Evolutionary conservation across 1,140 invertebrate genomes (phyloP).

Genomic region (Armadillidium nasatum): DNA sequence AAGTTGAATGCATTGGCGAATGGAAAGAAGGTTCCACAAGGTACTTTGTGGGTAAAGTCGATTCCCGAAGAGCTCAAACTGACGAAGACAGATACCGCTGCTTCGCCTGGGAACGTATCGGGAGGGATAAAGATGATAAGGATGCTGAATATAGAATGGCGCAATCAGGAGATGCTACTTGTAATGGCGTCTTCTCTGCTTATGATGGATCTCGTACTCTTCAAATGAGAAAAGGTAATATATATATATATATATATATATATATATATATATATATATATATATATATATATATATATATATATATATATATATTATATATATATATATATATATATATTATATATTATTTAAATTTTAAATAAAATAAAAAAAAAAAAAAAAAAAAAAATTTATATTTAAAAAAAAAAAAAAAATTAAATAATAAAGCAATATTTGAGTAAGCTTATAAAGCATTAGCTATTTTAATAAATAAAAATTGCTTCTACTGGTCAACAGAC

Average conservation of each 20-base stretch:
- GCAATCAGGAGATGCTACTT: conserved; percentile 49
- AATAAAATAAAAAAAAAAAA: neutral
- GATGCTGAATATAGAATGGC: conserved; percentile 45
- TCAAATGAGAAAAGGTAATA: conserved; percentile 37
- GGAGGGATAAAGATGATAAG: conserved; percentile 24
- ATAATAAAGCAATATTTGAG: too few relatives aligned
- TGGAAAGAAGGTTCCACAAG: conserved; percentile 85
- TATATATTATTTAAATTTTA: neutral
- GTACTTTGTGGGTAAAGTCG: conserved; percentile 62
- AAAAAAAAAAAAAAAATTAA: too few relatives aligned
- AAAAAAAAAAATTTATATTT: too few relatives aligned
- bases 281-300: conserved; percentile 23
- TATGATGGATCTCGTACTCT: conserved; percentile 46
- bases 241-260: conserved; percentile 20
- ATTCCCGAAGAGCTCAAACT: conserved; percentile 33
- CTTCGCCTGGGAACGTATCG: conserved; percentile 70
- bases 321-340: conserved; percentile 18
- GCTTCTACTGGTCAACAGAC: too few relatives aligned
- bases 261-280: conserved; percentile 21
- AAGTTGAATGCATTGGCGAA: conserved; percentile 75
- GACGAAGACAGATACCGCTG: conserved; percentile 87
- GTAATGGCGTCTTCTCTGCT: conserved; percentile 48
- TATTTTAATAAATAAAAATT: too few relatives aligned
- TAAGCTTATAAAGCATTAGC: too few relatives aligned
- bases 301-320: conserved; percentile 17